Evolutionary conservation across 2,888 invertebrate genomes (phyloP).

Genomic region (Athripsodes cinereus): DNA sequence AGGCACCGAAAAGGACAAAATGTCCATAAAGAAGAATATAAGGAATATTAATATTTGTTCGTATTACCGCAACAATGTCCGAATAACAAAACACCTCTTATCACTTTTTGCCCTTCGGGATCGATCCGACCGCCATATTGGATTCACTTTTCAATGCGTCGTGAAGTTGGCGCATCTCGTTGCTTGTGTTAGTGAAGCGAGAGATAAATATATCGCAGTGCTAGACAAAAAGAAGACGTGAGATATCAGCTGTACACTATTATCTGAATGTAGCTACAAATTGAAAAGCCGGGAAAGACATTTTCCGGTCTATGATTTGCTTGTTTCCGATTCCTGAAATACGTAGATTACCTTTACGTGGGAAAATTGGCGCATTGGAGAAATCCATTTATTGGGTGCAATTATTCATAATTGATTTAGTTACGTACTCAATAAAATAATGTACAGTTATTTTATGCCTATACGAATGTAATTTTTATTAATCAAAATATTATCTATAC

Average conservation of each 20-base stretch:
- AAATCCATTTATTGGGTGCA: too few species aligned
- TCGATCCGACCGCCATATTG: conserved; percentile 23
- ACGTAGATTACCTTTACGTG: neutral
- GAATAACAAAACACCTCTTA: conserved; percentile 21
- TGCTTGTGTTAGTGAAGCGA: conserved; percentile 3
- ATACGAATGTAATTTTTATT: too few species aligned
- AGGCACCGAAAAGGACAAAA: conserved; percentile 9
- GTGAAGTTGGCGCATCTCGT: conserved; percentile 21
- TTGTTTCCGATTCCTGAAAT: neutral
- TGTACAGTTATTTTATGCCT: too few species aligned
- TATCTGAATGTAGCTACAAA: conserved; percentile 15
- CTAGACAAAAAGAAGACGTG: neutral
- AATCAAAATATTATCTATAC: too few species aligned
- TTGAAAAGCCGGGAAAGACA: conserved; percentile 12
- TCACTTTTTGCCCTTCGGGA: conserved; percentile 13
- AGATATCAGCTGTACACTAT: conserved; percentile 21
- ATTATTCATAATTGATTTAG: too few species aligned
- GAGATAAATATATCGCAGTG: neutral
- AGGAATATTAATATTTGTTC: neutral
- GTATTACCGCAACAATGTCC: conserved; percentile 10
- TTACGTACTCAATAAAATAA: too few species aligned
- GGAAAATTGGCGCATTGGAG: too few species aligned
- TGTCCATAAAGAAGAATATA: conserved; percentile 14
- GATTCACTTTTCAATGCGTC: conserved; percentile 23
- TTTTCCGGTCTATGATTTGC: neutral